Evolutionary conservation across 2,797 vertebrate species (phyloP).

Genomic region (Anabas testudineus): DNA sequence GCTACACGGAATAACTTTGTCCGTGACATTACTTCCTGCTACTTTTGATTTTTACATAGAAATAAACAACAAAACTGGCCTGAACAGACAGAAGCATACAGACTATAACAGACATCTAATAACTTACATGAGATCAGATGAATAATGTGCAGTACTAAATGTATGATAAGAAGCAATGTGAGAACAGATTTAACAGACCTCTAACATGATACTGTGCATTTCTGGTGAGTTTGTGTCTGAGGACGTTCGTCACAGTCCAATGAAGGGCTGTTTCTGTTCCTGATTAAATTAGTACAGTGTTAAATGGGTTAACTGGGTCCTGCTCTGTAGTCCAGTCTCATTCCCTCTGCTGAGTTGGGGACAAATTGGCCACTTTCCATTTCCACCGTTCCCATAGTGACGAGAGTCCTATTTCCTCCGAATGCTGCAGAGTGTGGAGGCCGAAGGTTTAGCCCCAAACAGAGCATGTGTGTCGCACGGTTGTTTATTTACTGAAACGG

Average conservation of each 20-base stretch:
- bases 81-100: no score
- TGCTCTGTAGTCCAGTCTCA: slow-evolving; percentile 66
- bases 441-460: slow-evolving; percentile 34
- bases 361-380: slow-evolving; percentile 60
- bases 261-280: background rate
- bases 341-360: slow-evolving; percentile 33
- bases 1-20: background rate
- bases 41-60: no score
- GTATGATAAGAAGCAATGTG: no score
- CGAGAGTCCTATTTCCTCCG: slow-evolving; percentile 41
- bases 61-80: no score
- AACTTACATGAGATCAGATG: no score
- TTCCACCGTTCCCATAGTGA: slow-evolving; percentile 67
- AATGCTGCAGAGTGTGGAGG: slow-evolving; percentile 44
- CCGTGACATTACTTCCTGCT: background rate
- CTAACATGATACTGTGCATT: no score
- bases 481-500: slow-evolving; percentile 23
- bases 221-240: no score
- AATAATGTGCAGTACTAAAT: no score
- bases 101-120: no score
- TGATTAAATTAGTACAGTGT: slow-evolving; percentile 34
- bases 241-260: no score
- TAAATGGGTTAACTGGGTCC: slow-evolving; percentile 52
- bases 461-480: slow-evolving; percentile 20
- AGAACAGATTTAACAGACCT: no score